A percentile compares a stretch with the other conserved stretches of the same genome.
Conservation (phyloP, 2,113 vertebrate genomes). For the Petrocephalus zakoni region DNA sequence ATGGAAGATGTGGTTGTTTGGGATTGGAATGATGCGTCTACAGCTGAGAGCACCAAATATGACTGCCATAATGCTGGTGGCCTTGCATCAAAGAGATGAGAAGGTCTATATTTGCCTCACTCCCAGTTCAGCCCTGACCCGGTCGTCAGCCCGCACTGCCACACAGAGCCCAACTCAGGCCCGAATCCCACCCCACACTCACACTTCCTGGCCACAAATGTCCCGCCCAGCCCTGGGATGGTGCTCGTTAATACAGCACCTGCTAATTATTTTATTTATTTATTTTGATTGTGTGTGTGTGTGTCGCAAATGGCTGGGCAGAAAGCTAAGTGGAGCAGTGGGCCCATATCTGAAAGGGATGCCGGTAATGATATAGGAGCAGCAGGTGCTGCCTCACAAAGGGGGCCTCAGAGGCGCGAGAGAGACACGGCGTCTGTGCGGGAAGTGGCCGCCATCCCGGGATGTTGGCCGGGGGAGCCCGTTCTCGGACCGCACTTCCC, state of each 20-base stretch:
- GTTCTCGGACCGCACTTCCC: not conserved
- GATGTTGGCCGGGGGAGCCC: not conserved
- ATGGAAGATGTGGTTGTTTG: not conserved
- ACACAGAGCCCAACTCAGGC: not conserved
- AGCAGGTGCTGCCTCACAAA: constrained; percentile 23
- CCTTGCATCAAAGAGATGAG: not conserved
- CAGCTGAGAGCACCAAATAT: not conserved
- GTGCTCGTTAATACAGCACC: not conserved
- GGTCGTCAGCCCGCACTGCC: not conserved
- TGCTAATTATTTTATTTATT: not conserved
- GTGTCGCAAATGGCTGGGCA: not conserved
- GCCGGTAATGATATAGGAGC: not conserved
- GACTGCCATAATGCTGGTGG: not conserved
- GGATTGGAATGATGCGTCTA: not conserved
- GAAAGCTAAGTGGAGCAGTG: not conserved
- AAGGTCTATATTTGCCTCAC: not conserved
- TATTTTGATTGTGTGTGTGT: not conserved
- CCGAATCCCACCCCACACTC: not conserved
- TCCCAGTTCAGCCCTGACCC: not conserved
- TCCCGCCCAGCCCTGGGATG: not conserved
- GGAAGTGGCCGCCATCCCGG: constrained; percentile 1
- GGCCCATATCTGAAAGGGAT: not conserved
- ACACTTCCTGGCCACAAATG: not conserved
- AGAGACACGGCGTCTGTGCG: constrained; percentile 18
- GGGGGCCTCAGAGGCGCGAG: not conserved